These are phyloP conservation scores for Echinops telfairi DNA, from an alignment of 2,113 vertebrate genomes.

Conservation along the genomic window DNA sequence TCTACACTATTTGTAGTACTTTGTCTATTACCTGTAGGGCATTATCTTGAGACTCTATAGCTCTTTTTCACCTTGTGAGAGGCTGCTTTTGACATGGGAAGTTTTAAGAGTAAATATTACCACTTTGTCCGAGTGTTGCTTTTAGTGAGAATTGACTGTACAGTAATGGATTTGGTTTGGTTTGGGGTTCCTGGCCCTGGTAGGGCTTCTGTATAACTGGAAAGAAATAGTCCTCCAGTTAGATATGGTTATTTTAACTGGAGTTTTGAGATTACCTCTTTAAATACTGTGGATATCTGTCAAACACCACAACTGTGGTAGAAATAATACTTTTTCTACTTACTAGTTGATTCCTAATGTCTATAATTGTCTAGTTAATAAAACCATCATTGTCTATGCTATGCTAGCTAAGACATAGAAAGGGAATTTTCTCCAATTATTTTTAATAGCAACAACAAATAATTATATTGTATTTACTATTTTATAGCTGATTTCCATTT, in stretches of 20 bases:
- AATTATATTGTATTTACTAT: background rate
- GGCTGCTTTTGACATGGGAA: constrained; percentile 27
- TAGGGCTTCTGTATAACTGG: constrained; percentile 11
- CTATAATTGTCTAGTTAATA: background rate
- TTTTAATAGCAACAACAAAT: background rate
- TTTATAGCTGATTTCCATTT: constrained; percentile 40
- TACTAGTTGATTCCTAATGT: constrained; percentile 4
- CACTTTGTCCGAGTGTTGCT: background rate
- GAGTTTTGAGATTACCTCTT: constrained; percentile 17
- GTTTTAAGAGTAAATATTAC: constrained; percentile 5
- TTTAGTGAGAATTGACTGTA: background rate
- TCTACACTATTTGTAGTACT: background rate
- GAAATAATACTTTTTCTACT: background rate
- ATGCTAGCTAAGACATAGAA: background rate
- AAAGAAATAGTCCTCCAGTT: background rate
- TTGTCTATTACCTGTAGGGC: background rate
- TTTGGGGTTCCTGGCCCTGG: background rate
- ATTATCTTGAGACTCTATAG: background rate
- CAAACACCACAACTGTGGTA: background rate
- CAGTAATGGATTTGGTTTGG: background rate
- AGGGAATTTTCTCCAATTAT: background rate
- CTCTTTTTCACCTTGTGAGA: background rate
- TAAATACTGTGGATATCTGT: constrained; percentile 32
- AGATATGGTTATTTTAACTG: background rate
- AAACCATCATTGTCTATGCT: background rate